Evolutionary conservation across 2,113 vertebrate genomes (phyloP), one percentile per base, ranked within the genome.

Genomic region (Tiliqua scincoides): DNA sequence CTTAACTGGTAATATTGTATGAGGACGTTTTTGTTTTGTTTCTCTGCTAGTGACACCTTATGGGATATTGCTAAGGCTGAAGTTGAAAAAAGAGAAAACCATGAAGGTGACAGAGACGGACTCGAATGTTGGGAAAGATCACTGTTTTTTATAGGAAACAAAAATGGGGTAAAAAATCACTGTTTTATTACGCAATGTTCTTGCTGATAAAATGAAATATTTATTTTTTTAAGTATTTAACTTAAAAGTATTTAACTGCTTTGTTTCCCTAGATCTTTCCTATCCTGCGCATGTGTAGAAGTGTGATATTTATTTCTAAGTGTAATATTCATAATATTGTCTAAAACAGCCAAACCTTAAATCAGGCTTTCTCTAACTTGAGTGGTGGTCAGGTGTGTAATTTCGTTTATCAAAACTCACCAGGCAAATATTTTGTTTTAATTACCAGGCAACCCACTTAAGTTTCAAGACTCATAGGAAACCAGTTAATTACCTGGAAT

Each of bases 1-100:
- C 4, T 85, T 85, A 82, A 23, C 27, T 21, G 30, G 54, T 86
- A 52, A 83, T 59, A 61, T 17, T 89, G 23, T 90, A 17, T 93
- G n/a, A 87, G 70, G 9, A 54, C 10, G 4, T 20, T 48, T 43
- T 48, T 40, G 0, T 30, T 91, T 63, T 30, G 81, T 94, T 95
- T 89, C 79, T 77, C 61, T 65, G 90, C 67, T 85, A 97, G 97
- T 15, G 98, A 98, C 93, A 97, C 97, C n/a, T 90, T 99, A 35
- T 99, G 99, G 98, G 98, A 99, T 76, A 93, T 97, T 83, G 98
- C 98, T 54, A 95, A 97, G 85, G 96, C 96, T 25, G 98, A 99
- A 95, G 97, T 98, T 27, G 95, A 92, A 40, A 94, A 92, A 62
- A 96, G 82, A 81, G 95, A 97, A 92, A 94, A 89, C 9, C 88